Evolutionary conservation across 2,797 vertebrate genomes (phyloP).

Genomic region (Sebastes diploproa): DNA sequence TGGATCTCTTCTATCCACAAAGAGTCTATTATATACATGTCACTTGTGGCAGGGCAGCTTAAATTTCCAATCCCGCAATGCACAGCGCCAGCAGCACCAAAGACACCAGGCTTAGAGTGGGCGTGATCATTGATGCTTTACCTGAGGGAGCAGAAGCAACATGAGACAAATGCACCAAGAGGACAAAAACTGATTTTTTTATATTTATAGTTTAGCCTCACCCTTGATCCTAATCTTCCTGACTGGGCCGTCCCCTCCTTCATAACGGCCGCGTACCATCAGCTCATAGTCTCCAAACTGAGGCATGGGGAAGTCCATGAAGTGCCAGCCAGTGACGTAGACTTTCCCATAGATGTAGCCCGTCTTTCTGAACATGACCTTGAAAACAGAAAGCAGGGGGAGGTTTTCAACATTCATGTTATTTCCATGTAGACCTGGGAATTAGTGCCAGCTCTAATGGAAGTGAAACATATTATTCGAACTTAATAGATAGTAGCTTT

Average conservation of each 20-base stretch:
- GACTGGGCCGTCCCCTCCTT: conserved; percentile 95
- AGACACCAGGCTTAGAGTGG: conserved; percentile 79
- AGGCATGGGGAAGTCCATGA: conserved; percentile 94
- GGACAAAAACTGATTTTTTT: neutral
- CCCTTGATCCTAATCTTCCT: conserved; percentile 92
- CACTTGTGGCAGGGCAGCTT: conserved; percentile 50
- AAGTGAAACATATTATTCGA: neutral
- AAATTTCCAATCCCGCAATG: conserved; percentile 85
- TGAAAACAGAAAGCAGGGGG: neutral
- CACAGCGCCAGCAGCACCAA: conserved; percentile 82
- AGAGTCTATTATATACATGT: conserved; percentile 76
- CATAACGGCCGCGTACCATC: conserved; percentile 94
- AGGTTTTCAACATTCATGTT: neutral
- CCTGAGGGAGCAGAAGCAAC: conserved; percentile 49
- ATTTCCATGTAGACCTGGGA: neutral
- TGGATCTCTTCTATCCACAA: conserved; percentile 13
- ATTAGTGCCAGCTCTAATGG: neutral
- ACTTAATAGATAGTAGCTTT: neutral
- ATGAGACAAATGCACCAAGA: neutral
- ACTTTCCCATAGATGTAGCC: conserved; percentile 93
- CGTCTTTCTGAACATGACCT: conserved; percentile 95
- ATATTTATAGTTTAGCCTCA: conserved; percentile 48
- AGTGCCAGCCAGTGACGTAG: conserved; percentile 94
- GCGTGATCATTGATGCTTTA: conserved; percentile 65
- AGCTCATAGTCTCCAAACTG: conserved; percentile 92